Evolutionary conservation across 2,797 vertebrate species (phyloP).

Genomic region (Salmo trutta): DNA sequence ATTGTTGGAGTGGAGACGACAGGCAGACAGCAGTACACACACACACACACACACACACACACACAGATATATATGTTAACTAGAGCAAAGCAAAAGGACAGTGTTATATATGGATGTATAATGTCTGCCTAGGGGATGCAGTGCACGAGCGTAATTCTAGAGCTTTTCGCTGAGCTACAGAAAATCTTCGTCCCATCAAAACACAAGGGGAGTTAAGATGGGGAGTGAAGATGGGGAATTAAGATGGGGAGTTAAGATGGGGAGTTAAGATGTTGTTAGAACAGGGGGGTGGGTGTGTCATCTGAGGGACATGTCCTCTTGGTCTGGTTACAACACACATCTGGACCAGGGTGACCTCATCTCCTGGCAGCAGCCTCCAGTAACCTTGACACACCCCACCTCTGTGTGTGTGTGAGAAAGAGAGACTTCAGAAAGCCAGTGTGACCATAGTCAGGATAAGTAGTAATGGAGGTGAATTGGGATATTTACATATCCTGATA

Average conservation of each 20-base stretch:
- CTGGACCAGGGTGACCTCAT: slow-evolving; percentile 20
- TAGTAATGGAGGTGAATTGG: too few species aligned
- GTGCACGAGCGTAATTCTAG: too few species aligned
- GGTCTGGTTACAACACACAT: slow-evolving; percentile 14
- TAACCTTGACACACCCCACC: neutral
- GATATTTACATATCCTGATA: too few species aligned
- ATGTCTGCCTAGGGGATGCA: neutral
- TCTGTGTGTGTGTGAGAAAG: neutral
- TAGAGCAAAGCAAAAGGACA: neutral
- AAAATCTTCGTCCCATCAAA: too few species aligned
- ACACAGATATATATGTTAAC: neutral
- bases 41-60: neutral
- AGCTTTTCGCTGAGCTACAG: too few species aligned
- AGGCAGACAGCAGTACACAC: neutral
- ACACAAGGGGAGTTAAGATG: too few species aligned
- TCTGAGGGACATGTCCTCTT: slow-evolving; percentile 20
- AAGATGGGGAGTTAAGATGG: too few species aligned
- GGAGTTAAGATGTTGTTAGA: neutral
- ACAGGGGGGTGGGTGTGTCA: neutral
- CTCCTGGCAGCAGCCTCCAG: neutral
- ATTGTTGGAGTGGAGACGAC: neutral
- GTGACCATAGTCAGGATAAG: neutral
- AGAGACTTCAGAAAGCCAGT: neutral
- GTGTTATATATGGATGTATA: neutral
- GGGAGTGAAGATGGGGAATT: too few species aligned